Base-by-base conservation (phyloP, 2,797 vertebrate species). In the Sphenodon punctatus region DNA sequence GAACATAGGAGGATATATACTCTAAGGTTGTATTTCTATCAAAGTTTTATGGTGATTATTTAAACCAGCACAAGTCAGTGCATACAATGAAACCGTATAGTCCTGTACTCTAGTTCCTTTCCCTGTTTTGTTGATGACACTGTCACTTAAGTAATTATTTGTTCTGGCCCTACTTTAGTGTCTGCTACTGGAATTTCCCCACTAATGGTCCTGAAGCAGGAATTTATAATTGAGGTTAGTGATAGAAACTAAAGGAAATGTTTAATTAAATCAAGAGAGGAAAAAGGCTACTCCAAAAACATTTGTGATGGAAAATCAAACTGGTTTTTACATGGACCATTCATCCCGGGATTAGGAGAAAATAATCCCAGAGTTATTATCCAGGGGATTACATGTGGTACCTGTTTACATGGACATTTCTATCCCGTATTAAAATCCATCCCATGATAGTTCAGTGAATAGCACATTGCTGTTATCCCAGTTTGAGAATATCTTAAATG, bases 111-210 rank as follows among this genome's bases (percentile, higher is more conserved):
- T 41, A 41, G 38, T 7, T 68, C 13, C 63, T 55, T 5, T 22
- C 3, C 32, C 27, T 51, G 25, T 80, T 79, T 84, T 49, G 9
- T 89, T 64, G 36, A 53, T 83, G 60, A 86, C 45, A 46, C 89
- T 85, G 75, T 75, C 11, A 17, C 64, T 90, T 25, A 58, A 25
- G 67, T 88, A 27, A 82, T 78, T 86, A 71, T 58, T 92, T 56
- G 7, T 77, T 91, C 74, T 88, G 68, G 14, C 12, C 89, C 69
- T 16, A 41, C 16, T 85, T 59, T 65, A 30, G 82, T 48, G 43
- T 88, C 87, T 92, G 16, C 22, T 63, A 15, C 30, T 80, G n/a
- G 67, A 71, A 66, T 86, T 78, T 79, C 43, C 80, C 56, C 1
- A 4, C 25, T 55, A 60, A 75, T 74, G 64, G 67, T 38, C 16